phyloP scores from a whole-genome alignment of 2,797 vertebrate species.

The Ctenopoma kingsleyae region DNA sequence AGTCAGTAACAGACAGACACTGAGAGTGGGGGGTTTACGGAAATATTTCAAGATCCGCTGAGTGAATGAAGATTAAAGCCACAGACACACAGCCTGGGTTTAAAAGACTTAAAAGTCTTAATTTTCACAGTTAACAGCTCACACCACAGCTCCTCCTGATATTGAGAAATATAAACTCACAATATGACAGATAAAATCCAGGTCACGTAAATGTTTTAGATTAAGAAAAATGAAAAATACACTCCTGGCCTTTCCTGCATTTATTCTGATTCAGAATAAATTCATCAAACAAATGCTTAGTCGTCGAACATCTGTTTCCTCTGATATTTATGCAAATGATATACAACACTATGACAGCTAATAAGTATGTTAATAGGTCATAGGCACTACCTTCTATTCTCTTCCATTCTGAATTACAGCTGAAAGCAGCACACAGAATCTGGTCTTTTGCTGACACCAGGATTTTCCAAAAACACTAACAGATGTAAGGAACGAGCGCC shows the following conservation, averaged over 20 bases:
- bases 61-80: background rate
- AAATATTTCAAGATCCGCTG: slow-evolving; percentile 15
- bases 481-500: slow-evolving; percentile 8
- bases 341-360: background rate
- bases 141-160: background rate
- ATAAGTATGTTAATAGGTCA: background rate
- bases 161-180: background rate
- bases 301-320: too few relatives aligned
- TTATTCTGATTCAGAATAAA: too few relatives aligned
- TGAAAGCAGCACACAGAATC: background rate
- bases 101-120: too few relatives aligned
- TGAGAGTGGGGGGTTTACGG: background rate
- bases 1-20: slow-evolving; percentile 19
- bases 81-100: background rate
- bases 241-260: too few relatives aligned
- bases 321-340: too few relatives aligned
- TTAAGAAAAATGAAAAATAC: too few relatives aligned
- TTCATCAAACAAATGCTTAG: too few relatives aligned
- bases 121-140: too few relatives aligned
- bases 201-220: background rate
- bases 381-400: background rate
- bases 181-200: too few relatives aligned
- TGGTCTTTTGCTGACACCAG: background rate
- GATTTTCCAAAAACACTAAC: slow-evolving; percentile 5
- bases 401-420: slow-evolving; percentile 1